Conservation (phyloP, 2,888 invertebrate genomes). For the Globia sparganii region DNA sequence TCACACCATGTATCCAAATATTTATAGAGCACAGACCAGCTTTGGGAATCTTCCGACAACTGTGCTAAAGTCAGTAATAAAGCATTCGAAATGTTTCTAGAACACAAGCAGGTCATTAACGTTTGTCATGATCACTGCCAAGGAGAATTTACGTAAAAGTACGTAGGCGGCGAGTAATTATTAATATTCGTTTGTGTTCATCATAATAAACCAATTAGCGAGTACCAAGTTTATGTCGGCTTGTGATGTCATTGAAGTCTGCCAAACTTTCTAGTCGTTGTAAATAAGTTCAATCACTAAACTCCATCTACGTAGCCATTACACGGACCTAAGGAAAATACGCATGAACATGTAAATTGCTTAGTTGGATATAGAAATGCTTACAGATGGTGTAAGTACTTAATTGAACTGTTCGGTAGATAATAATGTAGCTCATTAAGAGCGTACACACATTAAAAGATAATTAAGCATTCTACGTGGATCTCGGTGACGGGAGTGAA, state of each 20-base stretch:
- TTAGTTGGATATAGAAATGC: background rate
- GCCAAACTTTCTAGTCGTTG: slow-evolving; percentile 21
- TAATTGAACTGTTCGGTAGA: slow-evolving; percentile 16
- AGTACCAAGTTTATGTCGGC: slow-evolving; percentile 38
- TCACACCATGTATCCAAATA: slow-evolving; percentile 33
- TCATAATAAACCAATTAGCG: slow-evolving; percentile 65
- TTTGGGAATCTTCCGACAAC: slow-evolving; percentile 60
- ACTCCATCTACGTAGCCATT: slow-evolving; percentile 7
- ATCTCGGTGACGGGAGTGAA: slow-evolving; percentile 61
- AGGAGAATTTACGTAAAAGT: slow-evolving; percentile 76
- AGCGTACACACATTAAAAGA: slow-evolving; percentile 31
- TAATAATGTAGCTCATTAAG: slow-evolving; percentile 40
- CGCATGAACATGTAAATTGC: slow-evolving; percentile 7
- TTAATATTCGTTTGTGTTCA: slow-evolving; percentile 66
- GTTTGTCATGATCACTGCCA: slow-evolving; percentile 84
- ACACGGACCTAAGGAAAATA: slow-evolving; percentile 10
- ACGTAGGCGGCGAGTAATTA: slow-evolving; percentile 70
- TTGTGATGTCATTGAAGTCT: slow-evolving; percentile 29
- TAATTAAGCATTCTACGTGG: slow-evolving; percentile 59
- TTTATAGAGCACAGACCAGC: slow-evolving; percentile 58
- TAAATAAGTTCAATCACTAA: slow-evolving; percentile 32
- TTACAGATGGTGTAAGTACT: slow-evolving; percentile 1
- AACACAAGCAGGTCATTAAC: slow-evolving; percentile 83
- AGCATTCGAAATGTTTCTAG: slow-evolving; percentile 75
- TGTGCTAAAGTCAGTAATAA: slow-evolving; percentile 66